A percentile compares a stretch with the other conserved stretches of the same genome.
Evolutionary conservation across 2,888 invertebrate species (phyloP).

Genomic region (Acanthosepion esculentum): DNA sequence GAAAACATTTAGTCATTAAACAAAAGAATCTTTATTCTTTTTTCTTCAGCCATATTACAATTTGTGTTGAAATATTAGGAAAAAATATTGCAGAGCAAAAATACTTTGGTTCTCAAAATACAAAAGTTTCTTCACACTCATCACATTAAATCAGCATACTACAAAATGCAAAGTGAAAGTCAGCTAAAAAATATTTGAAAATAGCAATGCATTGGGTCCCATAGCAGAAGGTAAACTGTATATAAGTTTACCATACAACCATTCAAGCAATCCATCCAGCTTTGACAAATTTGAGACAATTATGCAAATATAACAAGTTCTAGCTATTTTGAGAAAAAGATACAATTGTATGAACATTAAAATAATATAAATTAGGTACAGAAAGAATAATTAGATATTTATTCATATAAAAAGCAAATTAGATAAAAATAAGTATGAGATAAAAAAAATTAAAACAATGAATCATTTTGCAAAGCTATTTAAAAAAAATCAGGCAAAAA

Average conservation of each 20-base stretch:
- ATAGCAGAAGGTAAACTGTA: neutral
- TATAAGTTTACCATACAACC: neutral
- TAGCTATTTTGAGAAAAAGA: neutral
- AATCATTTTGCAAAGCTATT: neutral
- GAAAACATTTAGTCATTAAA: neutral
- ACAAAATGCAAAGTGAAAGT: neutral
- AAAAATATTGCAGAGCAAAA: neutral
- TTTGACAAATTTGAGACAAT: neutral
- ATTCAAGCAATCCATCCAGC: neutral
- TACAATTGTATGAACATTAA: neutral
- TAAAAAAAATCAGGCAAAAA: neutral
- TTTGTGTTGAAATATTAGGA: neutral
- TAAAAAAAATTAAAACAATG: no score
- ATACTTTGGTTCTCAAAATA: neutral
- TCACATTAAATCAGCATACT: neutral
- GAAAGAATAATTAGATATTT: neutral
- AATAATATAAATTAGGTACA: neutral
- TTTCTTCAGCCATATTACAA: neutral
- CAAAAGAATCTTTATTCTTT: no score
- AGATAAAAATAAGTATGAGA: no score
- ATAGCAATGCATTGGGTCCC: slow-evolving; percentile 15
- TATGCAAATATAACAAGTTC: neutral
- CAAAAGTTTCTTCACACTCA: neutral
- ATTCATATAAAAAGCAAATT: no score
- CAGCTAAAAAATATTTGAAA: neutral